A percentile compares a stretch with the other conserved stretches of the same genome.
Conservation (phyloP, 2,888 invertebrate genomes). For the Dynastes grantii region DNA sequence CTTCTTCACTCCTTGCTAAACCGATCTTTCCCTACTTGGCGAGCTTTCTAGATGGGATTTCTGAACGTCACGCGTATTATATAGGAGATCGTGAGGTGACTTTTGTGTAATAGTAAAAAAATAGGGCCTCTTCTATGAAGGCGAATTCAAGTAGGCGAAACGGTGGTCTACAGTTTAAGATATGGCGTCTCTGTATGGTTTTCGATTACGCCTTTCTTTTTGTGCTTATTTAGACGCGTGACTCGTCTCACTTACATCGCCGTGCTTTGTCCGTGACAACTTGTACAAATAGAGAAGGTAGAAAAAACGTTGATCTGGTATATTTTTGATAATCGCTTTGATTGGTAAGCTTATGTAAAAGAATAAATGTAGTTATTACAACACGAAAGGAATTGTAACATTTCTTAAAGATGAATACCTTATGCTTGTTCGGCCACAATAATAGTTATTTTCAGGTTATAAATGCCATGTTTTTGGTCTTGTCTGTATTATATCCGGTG, state of each 20-base stretch:
- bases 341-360: too few relatives aligned
- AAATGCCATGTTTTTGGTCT: too few relatives aligned
- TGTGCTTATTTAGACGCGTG: conserved; percentile 1
- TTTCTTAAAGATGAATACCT: too few relatives aligned
- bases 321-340: too few relatives aligned
- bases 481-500: too few relatives aligned
- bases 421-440: too few relatives aligned
- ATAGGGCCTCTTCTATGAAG: neutral
- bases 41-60: neutral
- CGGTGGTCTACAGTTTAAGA: neutral
- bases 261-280: neutral
- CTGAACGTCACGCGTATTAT: neutral
- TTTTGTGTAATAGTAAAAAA: neutral
- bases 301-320: too few relatives aligned
- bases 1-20: neutral
- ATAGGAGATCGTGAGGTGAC: neutral
- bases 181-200: neutral
- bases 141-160: conserved; percentile 4
- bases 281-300: neutral
- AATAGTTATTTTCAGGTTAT: too few relatives aligned
- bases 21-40: neutral
- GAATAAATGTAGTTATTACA: too few relatives aligned
- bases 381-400: too few relatives aligned
- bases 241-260: conserved; percentile 1
- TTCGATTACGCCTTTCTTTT: conserved; percentile 1